Evolutionary conservation across 2,113 vertebrate genomes (phyloP).

Genomic region (Numida meleagris): DNA sequence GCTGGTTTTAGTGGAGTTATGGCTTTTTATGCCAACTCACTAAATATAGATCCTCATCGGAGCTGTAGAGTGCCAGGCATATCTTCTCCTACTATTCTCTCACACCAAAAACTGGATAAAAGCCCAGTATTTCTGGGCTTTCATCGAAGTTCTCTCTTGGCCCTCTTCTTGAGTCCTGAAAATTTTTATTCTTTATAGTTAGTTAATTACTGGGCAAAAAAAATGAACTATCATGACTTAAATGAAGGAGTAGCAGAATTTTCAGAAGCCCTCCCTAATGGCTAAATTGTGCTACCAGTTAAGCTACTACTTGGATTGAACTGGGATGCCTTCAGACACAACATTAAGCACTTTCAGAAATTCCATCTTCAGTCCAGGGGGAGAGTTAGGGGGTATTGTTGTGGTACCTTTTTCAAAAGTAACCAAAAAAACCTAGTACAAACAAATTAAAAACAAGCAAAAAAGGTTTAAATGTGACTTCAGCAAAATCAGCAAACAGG

Average conservation of each 20-base stretch:
- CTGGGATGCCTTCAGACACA: not conserved
- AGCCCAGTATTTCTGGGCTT: not conserved
- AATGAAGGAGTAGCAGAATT: not conserved
- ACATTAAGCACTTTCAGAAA: not conserved
- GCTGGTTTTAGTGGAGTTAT: not conserved
- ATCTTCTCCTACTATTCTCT: not conserved
- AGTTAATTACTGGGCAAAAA: not conserved
- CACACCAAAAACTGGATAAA: not conserved
- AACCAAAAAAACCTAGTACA: not conserved
- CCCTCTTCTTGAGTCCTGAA: not conserved
- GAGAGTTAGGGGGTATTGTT: not conserved
- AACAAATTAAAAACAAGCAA: not conserved
- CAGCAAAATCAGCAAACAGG: not conserved
- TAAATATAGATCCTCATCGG: not conserved
- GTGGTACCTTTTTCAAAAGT: not conserved
- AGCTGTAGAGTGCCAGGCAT: accelerated
- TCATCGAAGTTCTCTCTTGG: not conserved
- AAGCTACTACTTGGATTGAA: not conserved
- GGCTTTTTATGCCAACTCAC: not conserved
- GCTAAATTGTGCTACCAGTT: not conserved
- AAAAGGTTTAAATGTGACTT: not conserved
- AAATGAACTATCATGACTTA: not conserved
- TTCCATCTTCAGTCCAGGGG: not conserved
- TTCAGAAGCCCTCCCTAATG: not conserved
- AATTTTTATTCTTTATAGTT: not conserved